phyloP scores from a whole-genome alignment of 2,797 vertebrate species.

The Enteromius anoplus region DNA sequence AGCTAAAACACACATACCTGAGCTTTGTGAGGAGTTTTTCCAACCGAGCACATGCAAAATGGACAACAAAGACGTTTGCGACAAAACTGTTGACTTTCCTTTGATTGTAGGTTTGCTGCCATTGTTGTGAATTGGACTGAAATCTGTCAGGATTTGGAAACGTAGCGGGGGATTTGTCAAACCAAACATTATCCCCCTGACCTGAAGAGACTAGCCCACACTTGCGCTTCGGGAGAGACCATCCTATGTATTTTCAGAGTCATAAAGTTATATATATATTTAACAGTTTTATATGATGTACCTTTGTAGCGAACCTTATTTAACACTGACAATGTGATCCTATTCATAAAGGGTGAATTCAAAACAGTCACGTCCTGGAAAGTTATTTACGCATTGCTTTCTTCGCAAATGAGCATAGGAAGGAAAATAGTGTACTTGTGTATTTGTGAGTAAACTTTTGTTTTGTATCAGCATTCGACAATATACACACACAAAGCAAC shows the following conservation, averaged over 20 bases:
- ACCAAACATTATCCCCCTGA: constrained; percentile 80
- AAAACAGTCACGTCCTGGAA: constrained; percentile 50
- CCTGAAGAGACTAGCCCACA: constrained; percentile 24
- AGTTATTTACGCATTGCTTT: constrained; percentile 48
- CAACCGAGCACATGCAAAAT: constrained; percentile 37
- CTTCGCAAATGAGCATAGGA: constrained; percentile 23
- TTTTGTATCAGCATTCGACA: constrained; percentile 25
- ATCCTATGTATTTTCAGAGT: constrained; percentile 93
- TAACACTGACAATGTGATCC: constrained; percentile 82
- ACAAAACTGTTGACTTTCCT: constrained; percentile 71
- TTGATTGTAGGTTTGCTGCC: constrained; percentile 68
- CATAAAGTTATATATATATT: constrained; percentile 90
- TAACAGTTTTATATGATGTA: constrained; percentile 94
- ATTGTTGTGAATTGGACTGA: constrained; percentile 78
- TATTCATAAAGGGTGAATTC: constrained; percentile 64
- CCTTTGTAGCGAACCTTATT: constrained; percentile 91
- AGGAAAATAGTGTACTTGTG: constrained; percentile 26
- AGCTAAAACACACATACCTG: constrained; percentile 60
- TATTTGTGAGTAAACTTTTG: constrained; percentile 35
- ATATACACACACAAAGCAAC: constrained; percentile 30
- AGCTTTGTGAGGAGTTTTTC: constrained; percentile 45
- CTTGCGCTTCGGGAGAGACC: constrained; percentile 51
- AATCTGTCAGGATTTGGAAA: constrained; percentile 78
- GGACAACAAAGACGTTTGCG: constrained; percentile 16
- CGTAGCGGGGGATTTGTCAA: constrained; percentile 75